phyloP scores from a whole-genome alignment of 92 coral and sea anemone genomes.

The Zoanthus gigantus region DNA sequence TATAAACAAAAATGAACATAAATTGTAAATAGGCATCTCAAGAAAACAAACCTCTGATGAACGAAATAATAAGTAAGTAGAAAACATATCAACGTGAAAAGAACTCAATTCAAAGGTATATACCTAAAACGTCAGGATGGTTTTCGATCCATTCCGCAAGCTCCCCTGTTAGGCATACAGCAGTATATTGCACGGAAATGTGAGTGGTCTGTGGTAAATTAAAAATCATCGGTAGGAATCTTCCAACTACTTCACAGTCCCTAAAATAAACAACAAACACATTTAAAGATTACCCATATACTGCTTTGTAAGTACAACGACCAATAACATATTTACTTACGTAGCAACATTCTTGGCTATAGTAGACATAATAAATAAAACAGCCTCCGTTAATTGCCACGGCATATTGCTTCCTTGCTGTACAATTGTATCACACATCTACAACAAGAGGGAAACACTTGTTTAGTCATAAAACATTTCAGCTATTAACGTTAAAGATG shows the following conservation, averaged over 20 bases:
- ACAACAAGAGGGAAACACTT: background rate
- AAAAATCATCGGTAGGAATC: conserved; percentile 77
- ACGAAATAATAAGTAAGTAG: background rate
- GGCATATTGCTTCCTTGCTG: conserved; percentile 74
- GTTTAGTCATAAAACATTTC: background rate
- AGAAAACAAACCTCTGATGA: too few relatives aligned
- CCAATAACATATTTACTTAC: conserved; percentile 64
- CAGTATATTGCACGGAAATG: conserved; percentile 85
- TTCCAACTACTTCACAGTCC: conserved; percentile 76
- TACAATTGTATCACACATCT: conserved; percentile 89
- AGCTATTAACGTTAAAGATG: background rate
- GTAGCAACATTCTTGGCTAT: conserved; percentile 83
- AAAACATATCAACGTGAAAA: background rate
- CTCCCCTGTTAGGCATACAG: conserved; percentile 88
- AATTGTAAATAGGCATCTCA: background rate
- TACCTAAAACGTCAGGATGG: conserved; percentile 86
- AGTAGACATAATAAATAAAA: conserved; percentile 96
- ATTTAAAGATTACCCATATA: background rate
- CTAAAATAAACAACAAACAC: conserved; percentile 15
- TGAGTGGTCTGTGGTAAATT: conserved; percentile 78
- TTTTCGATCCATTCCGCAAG: conserved; percentile 92
- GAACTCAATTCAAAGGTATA: background rate
- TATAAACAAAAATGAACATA: background rate
- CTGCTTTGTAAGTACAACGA: background rate
- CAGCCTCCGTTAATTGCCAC: conserved; percentile 90